Base-by-base conservation (phyloP, 1,140 invertebrate genomes). In the Anadara kagoshimensis region DNA sequence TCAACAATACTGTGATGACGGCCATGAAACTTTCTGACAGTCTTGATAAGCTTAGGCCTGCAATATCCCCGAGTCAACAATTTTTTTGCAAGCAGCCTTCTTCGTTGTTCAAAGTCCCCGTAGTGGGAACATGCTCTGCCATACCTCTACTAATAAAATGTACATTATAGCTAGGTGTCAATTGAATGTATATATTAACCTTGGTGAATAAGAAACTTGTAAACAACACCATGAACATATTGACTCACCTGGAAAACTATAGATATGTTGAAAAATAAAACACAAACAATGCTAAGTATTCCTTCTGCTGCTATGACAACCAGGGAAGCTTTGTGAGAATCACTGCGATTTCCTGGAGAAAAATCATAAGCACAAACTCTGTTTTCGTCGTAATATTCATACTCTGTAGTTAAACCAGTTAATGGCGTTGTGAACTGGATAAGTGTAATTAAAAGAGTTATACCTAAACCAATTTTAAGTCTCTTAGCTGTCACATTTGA, bases 321-420 rank as follows among this genome's bases (percentile, higher is more conserved):
- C 14, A 63, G 18, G 24, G 16, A 45, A 8, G 41, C 43, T 18
- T 45, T 41, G n/a, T 63, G 61, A 44, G 61, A 63, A 2, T 24
- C 45, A n/a, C 12, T 24, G 16, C 61, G 36, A 47, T 63, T 41
- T 26, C 41, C 41, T 20, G 45, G 41, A 22, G 61, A 24, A 41
- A 63, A 63, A 44, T 63, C 61, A 22, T 45, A 63, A 12, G 61
- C 61, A 26, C 61, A 63, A 20, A 63, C 24, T 44, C 45, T 63
- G 10, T 63, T 63, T 22, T 63, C 61, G 16, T 45, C 26, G 61
- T 63, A 63, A 22, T 63, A 63, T 11, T 45, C 41, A 22, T 63
- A 63, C 24, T 47, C 3, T 4, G 24, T 22, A 47, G 43, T 24
- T 24, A 22, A 20, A 5, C 61, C 61, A 16, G 26, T 26, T 20